Percentiles rank a stretch among this genome's conserved stretches.
Evolutionary conservation across 2,888 invertebrate genomes (phyloP).

Genomic region (Amphipyra tragopoginis): DNA sequence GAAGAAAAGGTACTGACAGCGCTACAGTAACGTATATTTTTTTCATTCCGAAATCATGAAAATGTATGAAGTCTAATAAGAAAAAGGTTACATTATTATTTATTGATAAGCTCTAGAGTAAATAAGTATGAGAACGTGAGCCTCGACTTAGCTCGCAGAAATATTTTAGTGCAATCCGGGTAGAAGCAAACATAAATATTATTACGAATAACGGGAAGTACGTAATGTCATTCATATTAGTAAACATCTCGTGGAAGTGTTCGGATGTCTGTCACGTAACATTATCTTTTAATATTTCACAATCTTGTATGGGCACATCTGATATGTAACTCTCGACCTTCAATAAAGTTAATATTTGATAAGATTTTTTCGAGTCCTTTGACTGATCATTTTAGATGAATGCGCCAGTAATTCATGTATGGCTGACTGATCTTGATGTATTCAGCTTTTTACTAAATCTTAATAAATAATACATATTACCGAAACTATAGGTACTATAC

Average conservation of each 20-base stretch:
- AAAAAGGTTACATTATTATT: conserved; percentile 41
- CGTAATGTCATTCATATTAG: conserved; percentile 31
- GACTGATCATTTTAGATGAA: conserved; percentile 28
- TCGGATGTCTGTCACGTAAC: conserved; percentile 42
- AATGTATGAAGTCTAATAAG: conserved; percentile 29
- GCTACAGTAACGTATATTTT: conserved; percentile 9
- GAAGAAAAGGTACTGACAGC: background rate
- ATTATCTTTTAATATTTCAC: conserved; percentile 56
- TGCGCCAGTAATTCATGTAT: conserved; percentile 20
- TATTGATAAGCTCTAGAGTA: conserved; percentile 38
- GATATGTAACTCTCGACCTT: conserved; percentile 22
- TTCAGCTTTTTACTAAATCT: background rate
- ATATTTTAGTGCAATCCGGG: conserved; percentile 50
- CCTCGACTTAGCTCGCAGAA: conserved; percentile 23
- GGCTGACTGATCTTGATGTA: background rate
- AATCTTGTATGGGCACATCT: conserved; percentile 35
- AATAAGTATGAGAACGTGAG: conserved; percentile 28
- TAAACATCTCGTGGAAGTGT: conserved; percentile 26
- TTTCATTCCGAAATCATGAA: conserved; percentile 21
- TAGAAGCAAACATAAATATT: conserved; percentile 49
- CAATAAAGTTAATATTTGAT: conserved; percentile 38
- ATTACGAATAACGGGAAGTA: conserved; percentile 12
- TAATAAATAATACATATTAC: background rate
- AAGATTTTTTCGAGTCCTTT: conserved; percentile 34
- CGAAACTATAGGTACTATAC: too few relatives aligned